Percentiles rank a stretch among this genome's conserved stretches.
These are phyloP conservation scores for Bemisia tabaci DNA, from an alignment of 1,140 invertebrate species.

Conservation along the genomic window DNA sequence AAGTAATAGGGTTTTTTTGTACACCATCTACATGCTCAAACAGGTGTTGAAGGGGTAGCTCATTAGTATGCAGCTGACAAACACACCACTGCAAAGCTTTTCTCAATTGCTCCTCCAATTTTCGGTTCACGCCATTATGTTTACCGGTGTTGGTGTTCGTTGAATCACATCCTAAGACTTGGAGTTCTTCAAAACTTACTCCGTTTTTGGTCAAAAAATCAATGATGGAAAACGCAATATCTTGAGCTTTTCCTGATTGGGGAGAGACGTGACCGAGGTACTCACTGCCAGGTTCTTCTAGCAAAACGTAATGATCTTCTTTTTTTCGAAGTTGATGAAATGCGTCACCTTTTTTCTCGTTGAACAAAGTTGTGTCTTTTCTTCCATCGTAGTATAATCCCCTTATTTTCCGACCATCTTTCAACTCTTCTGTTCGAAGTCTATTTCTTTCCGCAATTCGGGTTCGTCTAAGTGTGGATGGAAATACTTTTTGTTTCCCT, in stretches of 20 bases:
- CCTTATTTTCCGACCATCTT: background rate
- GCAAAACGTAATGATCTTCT: background rate
- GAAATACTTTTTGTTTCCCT: background rate
- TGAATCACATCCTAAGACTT: background rate
- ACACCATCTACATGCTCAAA: background rate
- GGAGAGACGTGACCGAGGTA: background rate
- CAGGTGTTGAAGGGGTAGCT: background rate
- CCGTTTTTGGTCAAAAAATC: background rate
- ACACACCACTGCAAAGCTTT: background rate
- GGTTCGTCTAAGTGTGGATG: background rate
- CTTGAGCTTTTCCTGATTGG: background rate
- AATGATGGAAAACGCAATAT: background rate
- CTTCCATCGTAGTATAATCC: background rate
- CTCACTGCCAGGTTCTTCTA: background rate
- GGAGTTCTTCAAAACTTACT: background rate
- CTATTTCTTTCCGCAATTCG: background rate
- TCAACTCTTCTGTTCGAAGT: background rate
- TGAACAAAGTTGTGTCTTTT: background rate
- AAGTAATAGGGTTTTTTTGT: background rate
- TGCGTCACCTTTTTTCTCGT: background rate
- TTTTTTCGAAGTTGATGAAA: background rate
- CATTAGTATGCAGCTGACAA: background rate
- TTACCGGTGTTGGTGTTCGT: background rate
- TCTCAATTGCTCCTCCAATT: background rate
- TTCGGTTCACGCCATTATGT: background rate